Percentiles rank a stretch among this genome's conserved stretches.
These are phyloP conservation scores for Watsonalla binaria DNA, from an alignment of 2,888 invertebrate species.

Conservation along the genomic window DNA sequence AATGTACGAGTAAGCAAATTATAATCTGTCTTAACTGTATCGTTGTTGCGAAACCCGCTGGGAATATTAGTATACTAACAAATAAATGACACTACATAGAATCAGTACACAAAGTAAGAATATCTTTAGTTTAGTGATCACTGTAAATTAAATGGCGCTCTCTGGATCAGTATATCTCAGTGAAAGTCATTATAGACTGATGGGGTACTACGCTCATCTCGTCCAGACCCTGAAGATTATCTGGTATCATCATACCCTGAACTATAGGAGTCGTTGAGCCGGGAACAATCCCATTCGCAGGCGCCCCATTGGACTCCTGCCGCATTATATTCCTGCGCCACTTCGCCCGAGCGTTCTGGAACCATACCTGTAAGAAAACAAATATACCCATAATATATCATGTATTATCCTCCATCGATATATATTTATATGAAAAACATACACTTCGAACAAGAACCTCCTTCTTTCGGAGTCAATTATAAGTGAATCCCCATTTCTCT, in stretches of 20 bases:
- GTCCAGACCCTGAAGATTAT: conserved; percentile 54
- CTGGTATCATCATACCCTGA: conserved; percentile 42
- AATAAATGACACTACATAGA: no score
- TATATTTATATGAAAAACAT: no score
- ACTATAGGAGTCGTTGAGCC: conserved; percentile 30
- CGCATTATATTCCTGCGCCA: conserved; percentile 96
- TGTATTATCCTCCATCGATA: no score
- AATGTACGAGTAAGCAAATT: no score
- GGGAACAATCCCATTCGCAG: conserved; percentile 34
- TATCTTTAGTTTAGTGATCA: neutral
- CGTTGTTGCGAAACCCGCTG: no score
- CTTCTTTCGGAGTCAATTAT: no score
- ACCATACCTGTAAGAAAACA: conserved; percentile 90
- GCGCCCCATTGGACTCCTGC: conserved; percentile 80
- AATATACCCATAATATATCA: no score
- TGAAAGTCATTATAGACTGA: conserved; percentile 50
- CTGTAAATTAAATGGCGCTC: conserved; percentile 7
- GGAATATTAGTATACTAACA: neutral
- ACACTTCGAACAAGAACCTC: no score
- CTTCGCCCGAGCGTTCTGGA: conserved; percentile 99
- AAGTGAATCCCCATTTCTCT: no score
- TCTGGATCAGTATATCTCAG: conserved; percentile 58
- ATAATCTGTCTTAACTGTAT: no score
- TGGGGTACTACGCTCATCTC: conserved; percentile 59
- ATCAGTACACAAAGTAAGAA: no score